A percentile compares a stretch with the other conserved stretches of the same genome.
These are phyloP conservation scores for Pantala flavescens DNA, from an alignment of 1,140 invertebrate genomes.

Conservation along the genomic window DNA sequence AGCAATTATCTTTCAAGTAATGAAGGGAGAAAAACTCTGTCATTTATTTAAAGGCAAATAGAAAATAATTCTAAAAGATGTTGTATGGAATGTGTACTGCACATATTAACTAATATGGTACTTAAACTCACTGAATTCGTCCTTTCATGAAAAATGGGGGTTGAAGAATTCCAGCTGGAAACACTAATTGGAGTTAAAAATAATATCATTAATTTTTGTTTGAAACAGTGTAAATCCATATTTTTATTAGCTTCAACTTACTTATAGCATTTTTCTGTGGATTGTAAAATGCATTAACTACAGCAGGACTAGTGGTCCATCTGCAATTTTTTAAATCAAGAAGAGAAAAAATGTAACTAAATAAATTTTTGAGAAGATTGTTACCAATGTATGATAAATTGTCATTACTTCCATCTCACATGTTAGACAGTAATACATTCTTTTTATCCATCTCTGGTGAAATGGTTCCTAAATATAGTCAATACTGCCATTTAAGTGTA, in stretches of 20 bases:
- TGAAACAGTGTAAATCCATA: not conserved
- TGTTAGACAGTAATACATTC: too few relatives aligned
- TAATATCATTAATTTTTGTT: not conserved
- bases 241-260: conserved; percentile 24
- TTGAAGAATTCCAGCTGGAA: conserved; percentile 26
- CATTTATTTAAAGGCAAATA: too few relatives aligned
- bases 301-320: conserved; percentile 35
- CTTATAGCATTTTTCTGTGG: conserved; percentile 42
- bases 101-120: too few relatives aligned
- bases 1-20: too few relatives aligned
- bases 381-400: not conserved
- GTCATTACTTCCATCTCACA: not conserved
- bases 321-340: conserved; percentile 22
- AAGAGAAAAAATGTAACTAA: not conserved
- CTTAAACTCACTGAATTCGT: conserved; percentile 27
- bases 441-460: too few relatives aligned
- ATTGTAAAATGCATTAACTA: conserved; percentile 46
- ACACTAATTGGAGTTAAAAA: conserved; percentile 17
- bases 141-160: conserved; percentile 24
- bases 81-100: too few relatives aligned
- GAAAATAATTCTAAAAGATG: too few relatives aligned
- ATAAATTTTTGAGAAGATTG: not conserved
- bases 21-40: too few relatives aligned
- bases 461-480: too few relatives aligned
- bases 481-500: too few relatives aligned